Evolutionary conservation across 2,113 vertebrate genomes (phyloP), one percentile per base, ranked within the genome.

Genomic region (Bujurquina vittata): DNA sequence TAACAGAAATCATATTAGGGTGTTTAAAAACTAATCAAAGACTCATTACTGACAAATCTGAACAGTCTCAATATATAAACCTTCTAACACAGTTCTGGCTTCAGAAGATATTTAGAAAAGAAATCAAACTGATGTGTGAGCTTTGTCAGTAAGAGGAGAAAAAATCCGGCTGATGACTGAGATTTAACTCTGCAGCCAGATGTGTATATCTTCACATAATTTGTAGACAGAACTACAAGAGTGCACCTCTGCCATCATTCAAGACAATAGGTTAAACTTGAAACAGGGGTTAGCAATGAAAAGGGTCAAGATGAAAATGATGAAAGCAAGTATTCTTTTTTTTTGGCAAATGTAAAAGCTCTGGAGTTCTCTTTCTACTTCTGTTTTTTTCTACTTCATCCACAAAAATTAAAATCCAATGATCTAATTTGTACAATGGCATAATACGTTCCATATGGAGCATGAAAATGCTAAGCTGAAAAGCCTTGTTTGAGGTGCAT

Each of bases 401-500:
- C 69, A 60, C 4, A 29, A 81, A 83, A 85, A 80, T 40, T 75
- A 20, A 85, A 90, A 87, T 79, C 22, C 79, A 85, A 76, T 65
- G 60, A 84, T 86, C 72, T 76, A 75, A 90, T 92, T 80, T 84
- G 69, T 80, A 60, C 65, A 84, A 87, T 75, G 33, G 84, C 85
- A 85, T 54, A 72, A 93, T 88, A 54, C 88, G 63, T 89, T 90
- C 89, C 90, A 94, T 84, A 90, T 92, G 93, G 63, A 79, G 81
- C 84, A 84, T 69, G 65, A 86, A 89, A 87, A 86, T 35, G 63
- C 79, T 54, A 57, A 84, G 80, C 81, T 77, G 76, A 81, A 81
- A 74, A 78, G 87, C 65, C 75, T 72, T 80, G 82, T 92, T 77
- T 91, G 89, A 89, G 80, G 80, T 89, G 77, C 77, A 84, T 10